Base-by-base conservation (phyloP, 1,140 invertebrate genomes). In the Drosophila lini region DNA sequence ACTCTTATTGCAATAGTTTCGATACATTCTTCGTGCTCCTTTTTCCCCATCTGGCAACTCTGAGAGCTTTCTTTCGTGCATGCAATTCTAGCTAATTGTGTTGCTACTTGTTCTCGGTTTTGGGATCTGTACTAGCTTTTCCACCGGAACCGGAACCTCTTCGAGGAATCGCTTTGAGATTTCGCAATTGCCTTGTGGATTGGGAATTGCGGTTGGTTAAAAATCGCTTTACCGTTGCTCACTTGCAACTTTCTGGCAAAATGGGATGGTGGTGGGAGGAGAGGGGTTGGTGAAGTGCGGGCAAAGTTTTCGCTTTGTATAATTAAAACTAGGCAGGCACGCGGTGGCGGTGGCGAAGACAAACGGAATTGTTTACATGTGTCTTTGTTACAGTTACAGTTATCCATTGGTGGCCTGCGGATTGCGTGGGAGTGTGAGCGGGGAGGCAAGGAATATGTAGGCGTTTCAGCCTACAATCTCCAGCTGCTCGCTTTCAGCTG, bases 361-460 rank as follows among this genome's bases (percentile, higher is more conserved):
- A 64, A 88, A 88, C 81, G 84, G 61, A 89, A 89, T 86, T 80
- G 82, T 86, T 86, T 88, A 89, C 76, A 86, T 88, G 83, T 88
- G 83, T 89, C 76, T 86, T 86, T 86, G 83, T 86, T 88, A 78
- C 76, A 85, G 81, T 81, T 81, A 74, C 63, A 69, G 70, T 75
- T 65, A 74, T 76, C 73, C 81, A 84, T 84, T 80, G 81, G 71
- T 80, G 81, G 71, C 62, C 74, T 61, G 22, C n/a, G 44, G 48
- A 50, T 32, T 22, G 36, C 9, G 57, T 44, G 70, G n/a, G 5
- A 47, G 44, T 31, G 15, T 16, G 28, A 9, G 15, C 3, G 28
- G 13, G 28, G 15, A n/a, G 48, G 19, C 22, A 10, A 11, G 41
- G 41, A 42, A 44, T 19, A 45, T 68, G 65, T 68, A 65, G 34